Evolutionary conservation across 1,140 invertebrate species (phyloP).

Genomic region (Armadillidium nasatum): DNA sequence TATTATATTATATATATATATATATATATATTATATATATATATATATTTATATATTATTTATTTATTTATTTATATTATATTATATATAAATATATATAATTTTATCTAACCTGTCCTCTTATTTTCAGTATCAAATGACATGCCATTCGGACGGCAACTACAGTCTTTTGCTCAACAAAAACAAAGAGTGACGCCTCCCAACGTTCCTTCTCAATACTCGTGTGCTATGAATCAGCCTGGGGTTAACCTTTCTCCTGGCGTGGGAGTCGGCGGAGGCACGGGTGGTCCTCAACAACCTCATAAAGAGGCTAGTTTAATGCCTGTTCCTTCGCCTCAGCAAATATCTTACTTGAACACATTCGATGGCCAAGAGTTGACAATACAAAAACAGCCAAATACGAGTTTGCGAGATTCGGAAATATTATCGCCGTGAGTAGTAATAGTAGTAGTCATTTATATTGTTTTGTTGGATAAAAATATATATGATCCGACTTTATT

Average conservation of each 20-base stretch:
- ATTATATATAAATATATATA: no score
- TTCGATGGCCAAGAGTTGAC: constrained; percentile 94
- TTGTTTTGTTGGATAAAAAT: neutral
- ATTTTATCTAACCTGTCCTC: constrained; percentile 49
- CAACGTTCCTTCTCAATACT: constrained; percentile 50
- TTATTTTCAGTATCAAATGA: constrained; percentile 59
- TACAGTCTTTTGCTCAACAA: constrained; percentile 42
- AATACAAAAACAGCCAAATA: constrained; percentile 93
- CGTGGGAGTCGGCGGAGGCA: constrained; percentile 25
- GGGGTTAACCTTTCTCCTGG: constrained; percentile 4
- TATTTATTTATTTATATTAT: neutral
- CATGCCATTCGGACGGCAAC: constrained; percentile 67
- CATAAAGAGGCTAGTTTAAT: constrained; percentile 84
- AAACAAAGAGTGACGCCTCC: constrained; percentile 32
- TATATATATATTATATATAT: constrained; percentile 26
- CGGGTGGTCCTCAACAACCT: constrained; percentile 38
- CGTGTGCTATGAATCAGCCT: constrained; percentile 43
- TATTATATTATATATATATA: no score
- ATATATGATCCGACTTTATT: no score
- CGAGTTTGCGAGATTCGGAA: constrained; percentile 67
- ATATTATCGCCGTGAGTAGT: constrained; percentile 48
- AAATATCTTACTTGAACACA: constrained; percentile 90
- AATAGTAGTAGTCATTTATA: neutral
- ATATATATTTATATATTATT: constrained; percentile 9
- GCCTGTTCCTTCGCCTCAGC: constrained; percentile 91